Evolutionary conservation across 2,888 invertebrate species (phyloP).

Genomic region (Pteria penguin): DNA sequence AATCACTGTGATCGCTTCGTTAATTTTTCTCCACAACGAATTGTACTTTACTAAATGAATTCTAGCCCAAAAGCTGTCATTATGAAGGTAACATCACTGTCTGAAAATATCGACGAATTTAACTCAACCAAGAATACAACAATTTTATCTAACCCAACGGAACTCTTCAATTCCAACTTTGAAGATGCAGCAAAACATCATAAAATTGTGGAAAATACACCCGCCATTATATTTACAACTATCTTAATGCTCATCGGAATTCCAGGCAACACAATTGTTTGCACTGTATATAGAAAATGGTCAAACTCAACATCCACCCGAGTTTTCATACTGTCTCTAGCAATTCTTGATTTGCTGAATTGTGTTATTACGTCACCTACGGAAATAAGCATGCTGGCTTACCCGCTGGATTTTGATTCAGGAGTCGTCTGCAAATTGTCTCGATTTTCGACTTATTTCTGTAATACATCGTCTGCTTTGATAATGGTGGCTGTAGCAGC

Average conservation of each 20-base stretch:
- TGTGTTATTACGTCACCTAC: constrained; percentile 60
- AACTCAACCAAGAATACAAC: too few relatives aligned
- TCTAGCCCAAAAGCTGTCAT: too few relatives aligned
- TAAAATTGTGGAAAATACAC: constrained; percentile 27
- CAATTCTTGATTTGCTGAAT: constrained; percentile 59
- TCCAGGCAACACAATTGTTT: constrained; percentile 58
- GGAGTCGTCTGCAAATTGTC: constrained; percentile 59
- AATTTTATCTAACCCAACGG: too few relatives aligned
- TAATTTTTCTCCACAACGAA: too few relatives aligned
- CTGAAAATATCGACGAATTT: too few relatives aligned
- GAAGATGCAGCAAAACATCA: constrained; percentile 4
- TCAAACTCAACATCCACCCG: constrained; percentile 55
- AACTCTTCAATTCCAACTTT: too few relatives aligned
- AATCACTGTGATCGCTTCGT: too few relatives aligned
- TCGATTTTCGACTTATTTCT: constrained; percentile 58
- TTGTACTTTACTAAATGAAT: too few relatives aligned
- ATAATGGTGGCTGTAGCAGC: constrained; percentile 60
- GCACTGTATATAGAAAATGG: constrained; percentile 58
- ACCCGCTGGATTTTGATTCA: constrained; percentile 53
- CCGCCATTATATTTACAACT: constrained; percentile 53
- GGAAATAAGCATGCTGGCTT: constrained; percentile 59
- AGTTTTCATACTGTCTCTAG: constrained; percentile 58
- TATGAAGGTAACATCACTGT: too few relatives aligned
- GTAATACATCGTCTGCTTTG: constrained; percentile 60
- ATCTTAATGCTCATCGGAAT: constrained; percentile 59